Base-by-base conservation (phyloP, 2,113 vertebrate genomes). In the Grantiella picta region DNA sequence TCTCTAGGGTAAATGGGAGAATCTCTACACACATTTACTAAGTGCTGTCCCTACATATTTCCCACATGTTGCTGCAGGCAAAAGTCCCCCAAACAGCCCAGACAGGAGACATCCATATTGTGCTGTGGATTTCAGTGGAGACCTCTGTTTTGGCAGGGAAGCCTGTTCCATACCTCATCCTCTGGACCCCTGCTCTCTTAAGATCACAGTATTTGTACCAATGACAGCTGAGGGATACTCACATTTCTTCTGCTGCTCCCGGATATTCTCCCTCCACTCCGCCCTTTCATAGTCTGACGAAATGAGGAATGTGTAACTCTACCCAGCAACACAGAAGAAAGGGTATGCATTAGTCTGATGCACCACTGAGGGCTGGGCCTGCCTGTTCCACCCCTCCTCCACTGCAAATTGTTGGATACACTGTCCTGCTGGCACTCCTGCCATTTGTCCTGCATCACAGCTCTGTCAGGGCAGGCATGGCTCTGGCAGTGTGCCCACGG, bases 161-260 rank as follows among this genome's bases (percentile, higher is more conserved):
- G 33, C 22, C 42, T 61, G 10, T 29, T 19, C 28, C 49, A 77
- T 11, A 31, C 36, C 38, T 22, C 17, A 52, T 50, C 49, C 73
- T 79, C 80, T 18, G 12, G 36, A 29, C 9, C 36, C 11, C 45
- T 11, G 20, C 63, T 65, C 44, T 44, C 73, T 14, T 29, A 59
- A 27, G 20, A 49, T 57, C 40, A 66, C 60, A 45, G 21, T 12
- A 45, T 25, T 50, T 42, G 59, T 52, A 66, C 33, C 49, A 65
- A 3, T 3, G 66, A 27, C 50, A 71, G 76, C 21, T 54, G 40
- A 85, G 47, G 31, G 38, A 90, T 83, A 98, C 99, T 97, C 94
- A 99, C 99, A 99, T 94, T 99, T 99, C 97, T 99, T 99, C 97
- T 99, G 99, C 97, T 99, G 99, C 49, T 99, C 99, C 53, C 98